A percentile compares a stretch with the other conserved stretches of the same genome.
Evolutionary conservation across 2,113 vertebrate genomes (phyloP).

Genomic region (Pachypanchax playfairii): DNA sequence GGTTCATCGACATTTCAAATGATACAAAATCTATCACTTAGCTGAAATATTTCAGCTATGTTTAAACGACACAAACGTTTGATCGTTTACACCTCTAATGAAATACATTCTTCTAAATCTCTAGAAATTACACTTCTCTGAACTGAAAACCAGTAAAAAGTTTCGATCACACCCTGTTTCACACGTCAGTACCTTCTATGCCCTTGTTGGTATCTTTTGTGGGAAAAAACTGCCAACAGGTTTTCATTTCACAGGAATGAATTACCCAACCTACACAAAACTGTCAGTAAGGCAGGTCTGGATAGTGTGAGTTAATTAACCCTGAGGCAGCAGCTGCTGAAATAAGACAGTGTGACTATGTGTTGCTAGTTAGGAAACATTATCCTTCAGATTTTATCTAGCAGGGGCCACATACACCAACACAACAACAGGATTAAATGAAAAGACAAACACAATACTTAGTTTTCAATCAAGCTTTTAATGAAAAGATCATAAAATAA

Average conservation of each 20-base stretch:
- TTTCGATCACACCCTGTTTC: not conserved
- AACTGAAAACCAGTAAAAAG: not conserved
- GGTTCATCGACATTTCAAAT: too few relatives aligned
- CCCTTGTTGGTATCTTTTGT: not conserved
- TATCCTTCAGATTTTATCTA: conserved; percentile 4
- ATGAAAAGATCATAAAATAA: conserved; percentile 99
- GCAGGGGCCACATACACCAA: not conserved
- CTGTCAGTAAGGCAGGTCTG: conserved; percentile 7
- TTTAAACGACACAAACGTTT: too few relatives aligned
- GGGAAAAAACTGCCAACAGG: conserved; percentile 7
- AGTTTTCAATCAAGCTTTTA: conserved; percentile 98
- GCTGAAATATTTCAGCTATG: not conserved
- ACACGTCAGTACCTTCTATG: not conserved
- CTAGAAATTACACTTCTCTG: not conserved
- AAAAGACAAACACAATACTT: conserved; percentile 18
- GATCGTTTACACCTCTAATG: too few relatives aligned
- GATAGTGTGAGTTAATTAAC: conserved; percentile 10
- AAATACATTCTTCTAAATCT: too few relatives aligned
- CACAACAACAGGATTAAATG: not conserved
- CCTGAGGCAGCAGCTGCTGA: conserved; percentile 23
- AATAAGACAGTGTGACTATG: not conserved
- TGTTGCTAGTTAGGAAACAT: conserved; percentile 2
- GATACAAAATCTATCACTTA: too few relatives aligned
- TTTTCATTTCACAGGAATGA: conserved; percentile 17
- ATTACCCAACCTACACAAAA: not conserved